A percentile compares a stretch with the other conserved stretches of the same genome.
Conservation (phyloP, 2,113 vertebrate genomes). For the Galeopterus variegatus region DNA sequence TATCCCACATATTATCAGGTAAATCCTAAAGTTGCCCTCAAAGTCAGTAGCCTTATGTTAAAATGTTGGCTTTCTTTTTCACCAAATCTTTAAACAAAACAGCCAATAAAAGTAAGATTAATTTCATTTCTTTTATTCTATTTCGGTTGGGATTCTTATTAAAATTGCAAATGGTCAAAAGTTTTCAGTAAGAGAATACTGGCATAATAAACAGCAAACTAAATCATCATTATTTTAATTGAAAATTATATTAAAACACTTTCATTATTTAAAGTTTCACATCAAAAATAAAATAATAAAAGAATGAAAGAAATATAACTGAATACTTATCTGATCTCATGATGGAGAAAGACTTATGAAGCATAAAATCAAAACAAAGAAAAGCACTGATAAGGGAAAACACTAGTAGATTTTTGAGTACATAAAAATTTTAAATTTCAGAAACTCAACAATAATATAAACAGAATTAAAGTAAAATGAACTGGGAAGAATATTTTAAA, state of each 20-base stretch:
- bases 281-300: background rate
- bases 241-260: conserved; percentile 24
- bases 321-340: background rate
- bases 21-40: background rate
- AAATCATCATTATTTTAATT: conserved; percentile 15
- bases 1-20: background rate
- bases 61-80: background rate
- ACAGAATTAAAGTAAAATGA: conserved; percentile 53
- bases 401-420: background rate
- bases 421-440: background rate
- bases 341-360: background rate
- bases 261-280: background rate
- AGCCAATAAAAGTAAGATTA: background rate
- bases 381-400: background rate
- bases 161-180: background rate
- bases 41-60: background rate
- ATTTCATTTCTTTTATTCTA: conserved; percentile 7
- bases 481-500: conserved; percentile 35
- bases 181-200: conserved; percentile 4
- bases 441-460: conserved; percentile 30
- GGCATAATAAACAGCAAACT: background rate
- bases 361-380: background rate
- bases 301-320: background rate
- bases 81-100: background rate
- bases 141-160: background rate